phyloP scores from a whole-genome alignment of 1,140 invertebrate species.

The fruit fly (Drosophila melanogaster) region DNA sequence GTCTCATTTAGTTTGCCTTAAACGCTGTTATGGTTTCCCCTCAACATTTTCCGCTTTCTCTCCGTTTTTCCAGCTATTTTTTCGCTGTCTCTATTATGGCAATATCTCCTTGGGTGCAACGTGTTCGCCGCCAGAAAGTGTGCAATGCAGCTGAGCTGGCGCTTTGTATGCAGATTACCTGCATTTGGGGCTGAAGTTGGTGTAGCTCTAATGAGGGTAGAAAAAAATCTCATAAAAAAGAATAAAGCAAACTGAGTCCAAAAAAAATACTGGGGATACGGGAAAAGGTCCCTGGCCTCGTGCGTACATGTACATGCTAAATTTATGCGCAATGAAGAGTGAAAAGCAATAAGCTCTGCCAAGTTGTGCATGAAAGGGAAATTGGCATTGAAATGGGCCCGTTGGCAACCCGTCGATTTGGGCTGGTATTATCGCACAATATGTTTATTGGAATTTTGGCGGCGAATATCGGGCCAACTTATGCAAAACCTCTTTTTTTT shows the following conservation, averaged over 20 bases:
- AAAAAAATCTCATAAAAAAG: conserved; percentile 58
- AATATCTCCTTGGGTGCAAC: conserved; percentile 46
- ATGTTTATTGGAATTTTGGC: conserved; percentile 56
- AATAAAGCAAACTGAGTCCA: conserved; percentile 12
- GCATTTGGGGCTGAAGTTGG: conserved; percentile 28
- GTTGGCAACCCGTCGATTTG: conserved; percentile 16
- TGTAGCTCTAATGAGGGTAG: conserved; percentile 62
- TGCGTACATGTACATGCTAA: conserved; percentile 67
- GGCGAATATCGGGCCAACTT: conserved; percentile 3
- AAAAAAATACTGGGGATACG: neutral
- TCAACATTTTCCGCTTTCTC: neutral
- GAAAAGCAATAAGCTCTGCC: conserved; percentile 79
- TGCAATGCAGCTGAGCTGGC: conserved; percentile 45
- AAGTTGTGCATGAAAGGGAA: conserved; percentile 80
- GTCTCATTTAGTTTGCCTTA: conserved; percentile 75
- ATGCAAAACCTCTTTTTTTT: neutral
- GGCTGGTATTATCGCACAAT: conserved; percentile 33
- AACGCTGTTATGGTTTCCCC: conserved; percentile 57
- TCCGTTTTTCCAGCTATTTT: conserved; percentile 7
- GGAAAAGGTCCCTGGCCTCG: conserved; percentile 10
- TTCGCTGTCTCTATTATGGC: conserved; percentile 49
- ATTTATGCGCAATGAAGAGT: conserved; percentile 80
- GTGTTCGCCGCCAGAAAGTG: conserved; percentile 33
- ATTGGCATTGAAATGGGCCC: conserved; percentile 70
- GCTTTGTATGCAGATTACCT: conserved; percentile 77